Conservation (phyloP, 2,888 invertebrate species). For the Lasioglossum villosulum region DNA sequence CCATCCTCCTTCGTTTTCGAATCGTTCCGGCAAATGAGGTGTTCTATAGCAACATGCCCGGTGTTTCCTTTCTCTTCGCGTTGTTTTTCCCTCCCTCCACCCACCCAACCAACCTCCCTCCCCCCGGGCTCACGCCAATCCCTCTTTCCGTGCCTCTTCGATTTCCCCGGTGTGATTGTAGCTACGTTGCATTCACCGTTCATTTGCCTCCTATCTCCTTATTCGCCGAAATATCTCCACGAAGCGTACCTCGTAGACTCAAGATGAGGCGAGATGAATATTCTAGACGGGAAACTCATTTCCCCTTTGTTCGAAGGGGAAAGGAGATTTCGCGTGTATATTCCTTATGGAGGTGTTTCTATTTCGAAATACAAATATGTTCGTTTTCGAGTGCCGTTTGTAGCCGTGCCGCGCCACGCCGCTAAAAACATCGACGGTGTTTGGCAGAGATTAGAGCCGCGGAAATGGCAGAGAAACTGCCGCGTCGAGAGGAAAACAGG, state of each 20-base stretch:
- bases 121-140: conserved; percentile 1
- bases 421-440: conserved; percentile 3
- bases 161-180: conserved; percentile 60
- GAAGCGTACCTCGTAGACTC: conserved; percentile 38
- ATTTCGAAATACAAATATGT: conserved; percentile 9
- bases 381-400: conserved; percentile 1
- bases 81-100: conserved; percentile 47
- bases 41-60: conserved; percentile 33
- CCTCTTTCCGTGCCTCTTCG: conserved; percentile 44
- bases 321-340: conserved; percentile 28
- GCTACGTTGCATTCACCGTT: conserved; percentile 57
- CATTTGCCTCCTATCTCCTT: conserved; percentile 65
- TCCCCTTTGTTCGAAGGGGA: conserved; percentile 29
- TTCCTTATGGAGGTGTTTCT: neutral
- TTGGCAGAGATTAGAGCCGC: neutral
- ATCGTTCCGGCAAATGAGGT: conserved; percentile 62
- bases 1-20: conserved; percentile 44
- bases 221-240: conserved; percentile 60
- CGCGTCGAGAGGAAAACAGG: neutral
- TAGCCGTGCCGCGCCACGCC: neutral
- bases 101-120: neutral
- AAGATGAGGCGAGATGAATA: conserved; percentile 61
- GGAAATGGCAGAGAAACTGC: neutral
- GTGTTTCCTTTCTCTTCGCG: conserved; percentile 38
- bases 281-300: conserved; percentile 60